phyloP scores from a whole-genome alignment of 2,888 invertebrate species.

The Ryuthela nishihirai region DNA sequence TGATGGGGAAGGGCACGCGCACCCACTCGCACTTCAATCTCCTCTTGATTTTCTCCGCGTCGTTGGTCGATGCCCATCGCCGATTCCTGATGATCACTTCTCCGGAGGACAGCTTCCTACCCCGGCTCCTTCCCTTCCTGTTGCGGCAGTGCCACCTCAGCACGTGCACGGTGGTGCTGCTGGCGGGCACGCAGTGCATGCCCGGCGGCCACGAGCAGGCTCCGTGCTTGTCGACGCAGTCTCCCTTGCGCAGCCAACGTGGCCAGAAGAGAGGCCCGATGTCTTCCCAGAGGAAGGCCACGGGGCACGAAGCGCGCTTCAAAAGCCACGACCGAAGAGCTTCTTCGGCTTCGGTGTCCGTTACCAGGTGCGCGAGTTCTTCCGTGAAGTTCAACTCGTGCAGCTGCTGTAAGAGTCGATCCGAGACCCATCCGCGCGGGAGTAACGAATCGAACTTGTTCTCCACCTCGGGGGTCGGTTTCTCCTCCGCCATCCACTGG shows the following conservation, averaged over 20 bases:
- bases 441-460: too few species aligned
- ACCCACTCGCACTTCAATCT: slow-evolving; percentile 43
- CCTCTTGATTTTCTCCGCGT: neutral
- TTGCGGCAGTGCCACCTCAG: slow-evolving; percentile 47
- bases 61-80: neutral
- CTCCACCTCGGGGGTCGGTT: too few species aligned
- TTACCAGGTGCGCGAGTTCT: slow-evolving; percentile 3
- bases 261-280: slow-evolving; percentile 49
- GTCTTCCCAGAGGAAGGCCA: slow-evolving; percentile 46
- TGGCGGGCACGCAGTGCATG: slow-evolving; percentile 48
- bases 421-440: slow-evolving; percentile 1
- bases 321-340: slow-evolving; percentile 46
- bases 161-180: slow-evolving; percentile 44
- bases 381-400: slow-evolving; percentile 20
- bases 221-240: slow-evolving; percentile 43
- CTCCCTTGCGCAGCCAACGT: slow-evolving; percentile 48
- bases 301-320: slow-evolving; percentile 17
- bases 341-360: neutral
- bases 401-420: slow-evolving; percentile 1
- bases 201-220: slow-evolving; percentile 50
- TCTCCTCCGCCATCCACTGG: too few species aligned
- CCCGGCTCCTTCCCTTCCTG: neutral
- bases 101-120: neutral
- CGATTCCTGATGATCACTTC: neutral
- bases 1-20: slow-evolving; percentile 44